Conservation (phyloP, 2,797 vertebrate species). For the Pangasius djambal region DNA sequence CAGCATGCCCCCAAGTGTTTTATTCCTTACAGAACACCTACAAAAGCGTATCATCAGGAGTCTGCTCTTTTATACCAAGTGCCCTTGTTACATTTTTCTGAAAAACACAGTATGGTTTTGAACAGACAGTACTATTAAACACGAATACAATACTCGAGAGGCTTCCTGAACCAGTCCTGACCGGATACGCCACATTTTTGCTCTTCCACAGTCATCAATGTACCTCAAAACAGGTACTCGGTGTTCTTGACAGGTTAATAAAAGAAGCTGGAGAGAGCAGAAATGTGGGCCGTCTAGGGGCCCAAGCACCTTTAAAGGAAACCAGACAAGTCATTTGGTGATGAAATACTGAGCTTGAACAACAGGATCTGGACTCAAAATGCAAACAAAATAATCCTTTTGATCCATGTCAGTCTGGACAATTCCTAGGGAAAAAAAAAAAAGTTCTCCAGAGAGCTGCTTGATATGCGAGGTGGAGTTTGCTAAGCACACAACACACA, state of each 20-base stretch:
- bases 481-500: slow-evolving; percentile 30
- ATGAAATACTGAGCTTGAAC: neutral
- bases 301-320: neutral
- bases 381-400: neutral
- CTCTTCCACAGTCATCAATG: neutral
- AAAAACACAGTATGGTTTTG: too few species aligned
- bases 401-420: neutral
- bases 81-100: neutral
- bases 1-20: neutral
- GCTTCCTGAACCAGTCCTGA: neutral
- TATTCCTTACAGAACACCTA: neutral
- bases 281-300: neutral
- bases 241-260: too few species aligned
- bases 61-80: neutral
- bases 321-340: too few species aligned
- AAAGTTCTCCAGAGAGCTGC: neutral
- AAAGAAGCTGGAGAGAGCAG: neutral
- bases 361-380: neutral
- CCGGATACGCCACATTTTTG: neutral
- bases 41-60: neutral
- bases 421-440: neutral
- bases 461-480: slow-evolving; percentile 7
- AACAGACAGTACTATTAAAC: neutral
- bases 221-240: neutral
- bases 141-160: too few species aligned